Evolutionary conservation across 1,140 invertebrate species (phyloP), one percentile per base, ranked within the genome.

Genomic region (Nixonia krombeini): DNA sequence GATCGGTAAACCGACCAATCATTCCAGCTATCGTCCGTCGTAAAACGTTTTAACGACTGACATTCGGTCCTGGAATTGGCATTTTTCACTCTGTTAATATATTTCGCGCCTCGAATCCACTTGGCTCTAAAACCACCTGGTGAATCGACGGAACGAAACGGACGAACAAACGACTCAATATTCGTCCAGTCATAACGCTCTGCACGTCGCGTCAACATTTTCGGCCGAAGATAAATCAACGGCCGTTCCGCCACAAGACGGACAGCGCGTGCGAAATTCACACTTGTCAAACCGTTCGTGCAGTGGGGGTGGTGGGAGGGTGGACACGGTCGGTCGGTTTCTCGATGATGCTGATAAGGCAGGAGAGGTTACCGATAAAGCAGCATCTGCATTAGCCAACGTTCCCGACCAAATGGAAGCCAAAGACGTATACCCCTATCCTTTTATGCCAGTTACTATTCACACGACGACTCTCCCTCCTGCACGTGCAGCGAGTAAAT

Each of bases 41-140:
- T 65, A 69, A 72, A 68, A 65, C 41, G 56, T 28, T 65, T 72
- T 69, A 69, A 68, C 70, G 55, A 72, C 46, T 41, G 13, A 50
- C 45, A 51, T 44, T 25, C 50, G 41, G 44, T 47, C 38, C 53
- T 58, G 56, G 47, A 64, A 65, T 69, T 61, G 65, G 65, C 65
- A 64, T 72, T 72, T 68, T 72, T 64, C 51, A 63, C 31, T 23
- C 31, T 47, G 31, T 63, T 61, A 56, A 68, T 64, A 64, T 42
- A 59, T 61, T 47, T 61, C 26, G 45, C 17, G 29, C 16, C 16
- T 52, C 38, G 17, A 31, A 45, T 10, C 31, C 31, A 49, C 18
- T 23, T 18, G 33, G 9, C 25, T 52, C n/a, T 61, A 46, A 38
- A 61, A 51, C 28, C 18, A 1, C 37, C 10, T 15, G 5, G 12